These are phyloP conservation scores for Monopterus albus DNA, from an alignment of 2,113 vertebrate genomes.

Conservation along the genomic window DNA sequence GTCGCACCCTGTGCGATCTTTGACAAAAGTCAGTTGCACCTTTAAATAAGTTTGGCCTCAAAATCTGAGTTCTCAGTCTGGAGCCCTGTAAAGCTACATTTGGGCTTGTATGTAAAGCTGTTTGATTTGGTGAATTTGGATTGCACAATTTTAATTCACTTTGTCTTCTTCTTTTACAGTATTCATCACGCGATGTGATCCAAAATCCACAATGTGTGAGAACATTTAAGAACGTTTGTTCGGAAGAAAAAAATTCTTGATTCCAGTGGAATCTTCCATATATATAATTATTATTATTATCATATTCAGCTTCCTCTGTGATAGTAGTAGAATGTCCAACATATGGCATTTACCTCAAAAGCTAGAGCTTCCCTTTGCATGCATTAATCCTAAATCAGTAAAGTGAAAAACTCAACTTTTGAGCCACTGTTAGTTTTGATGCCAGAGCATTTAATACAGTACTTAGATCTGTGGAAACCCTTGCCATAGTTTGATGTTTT, in stretches of 20 bases:
- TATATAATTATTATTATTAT: constrained; percentile 79
- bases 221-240: constrained; percentile 90
- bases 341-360: background rate
- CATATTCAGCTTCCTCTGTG: background rate
- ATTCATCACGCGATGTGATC: constrained; percentile 97
- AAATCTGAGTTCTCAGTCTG: too few relatives aligned
- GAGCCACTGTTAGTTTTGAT: too few relatives aligned
- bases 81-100: too few relatives aligned
- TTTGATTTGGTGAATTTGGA: background rate
- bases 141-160: constrained; percentile 20
- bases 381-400: background rate
- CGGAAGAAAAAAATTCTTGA: constrained; percentile 86
- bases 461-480: constrained; percentile 3
- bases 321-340: background rate
- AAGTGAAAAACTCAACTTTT: too few relatives aligned
- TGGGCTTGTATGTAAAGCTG: background rate
- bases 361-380: background rate
- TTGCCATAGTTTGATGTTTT: background rate
- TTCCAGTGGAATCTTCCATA: constrained; percentile 99
- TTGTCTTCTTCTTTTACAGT: constrained; percentile 82
- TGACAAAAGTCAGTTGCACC: too few relatives aligned
- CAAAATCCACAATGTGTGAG: constrained; percentile 94
- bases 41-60: too few relatives aligned
- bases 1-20: too few relatives aligned
- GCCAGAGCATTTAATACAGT: background rate